Evolutionary conservation across 2,797 vertebrate genomes (phyloP), one percentile per base, ranked within the genome.

Genomic region (Enteromius mattozi): DNA sequence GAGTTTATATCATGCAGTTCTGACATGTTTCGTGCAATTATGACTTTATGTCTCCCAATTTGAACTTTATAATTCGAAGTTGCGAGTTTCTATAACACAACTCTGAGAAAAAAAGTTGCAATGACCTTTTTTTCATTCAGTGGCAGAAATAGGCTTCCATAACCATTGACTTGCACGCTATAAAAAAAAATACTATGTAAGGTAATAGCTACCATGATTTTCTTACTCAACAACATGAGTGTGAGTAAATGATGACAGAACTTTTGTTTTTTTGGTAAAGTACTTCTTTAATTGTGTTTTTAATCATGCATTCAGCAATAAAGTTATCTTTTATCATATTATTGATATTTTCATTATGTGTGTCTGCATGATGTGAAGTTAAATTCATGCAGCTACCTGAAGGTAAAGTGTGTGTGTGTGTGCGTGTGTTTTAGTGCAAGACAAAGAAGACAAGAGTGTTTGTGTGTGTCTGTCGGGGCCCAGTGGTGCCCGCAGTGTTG

Each of bases 401-500:
- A 21, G 51, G 51, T 54, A 54, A 54, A 54, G 27, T 76, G 51
- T 63, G 21, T 10, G 30, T 79, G 61, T 51, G 19, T 21, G 30
- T 75, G 49, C 40, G 70, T 71, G 71, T 78, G 56, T 49, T 51
- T 45, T 19, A 75, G 76, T 16, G 8, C 61, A 54, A 82, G 79
- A 74, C 35, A 66, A 70, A 49, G 59, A 47, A 69, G 72, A 70
- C n/a, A 0, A 24, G 71, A 35, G 19, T 69, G n/a, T 68, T 12
- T 37, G 27, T 79, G 66, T 27, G 24, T 74, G 47, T 63, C 82
- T 85, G 82, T 65, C 63, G 69, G 86, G 85, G 85, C 93, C 91
- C 91, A 89, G 91, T 90, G 90, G 92, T 93, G 93, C 93, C 92
- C 92, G 90, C 40, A 82, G 91, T 92, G 93, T 92, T 91, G 86